Conservation (phyloP, 2,888 invertebrate genomes). For the Norana najaformis region DNA sequence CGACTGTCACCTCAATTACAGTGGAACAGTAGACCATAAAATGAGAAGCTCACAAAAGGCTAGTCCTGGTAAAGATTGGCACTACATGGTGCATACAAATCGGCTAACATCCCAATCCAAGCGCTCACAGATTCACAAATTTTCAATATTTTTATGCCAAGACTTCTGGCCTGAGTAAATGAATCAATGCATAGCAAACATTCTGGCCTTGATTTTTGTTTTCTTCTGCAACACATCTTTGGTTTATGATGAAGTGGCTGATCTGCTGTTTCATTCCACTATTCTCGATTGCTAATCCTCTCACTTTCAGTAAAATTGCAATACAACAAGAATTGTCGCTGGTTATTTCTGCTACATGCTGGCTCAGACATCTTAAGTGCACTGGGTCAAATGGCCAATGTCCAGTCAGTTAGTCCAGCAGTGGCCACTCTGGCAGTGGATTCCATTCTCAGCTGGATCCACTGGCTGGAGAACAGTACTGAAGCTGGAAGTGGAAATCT, state of each 20-base stretch:
- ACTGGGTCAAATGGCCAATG: not conserved
- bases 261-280: not conserved
- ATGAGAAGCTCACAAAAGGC: not conserved
- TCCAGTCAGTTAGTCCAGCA: too few relatives aligned
- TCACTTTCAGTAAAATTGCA: not conserved
- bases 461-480: not conserved
- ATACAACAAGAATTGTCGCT: not conserved
- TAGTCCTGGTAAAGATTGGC: not conserved
- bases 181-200: not conserved
- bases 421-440: not conserved
- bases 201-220: not conserved
- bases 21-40: not conserved
- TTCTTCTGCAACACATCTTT: too few relatives aligned
- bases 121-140: not conserved
- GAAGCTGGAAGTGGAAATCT: not conserved
- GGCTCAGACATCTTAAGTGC: not conserved
- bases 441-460: not conserved
- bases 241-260: not conserved
- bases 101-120: not conserved
- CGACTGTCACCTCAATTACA: not conserved
- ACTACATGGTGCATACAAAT: not conserved
- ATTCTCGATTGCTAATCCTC: not conserved
- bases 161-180: not conserved
- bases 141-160: not conserved
- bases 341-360: not conserved